A percentile compares a stretch with the other conserved stretches of the same genome.
Evolutionary conservation across 1,140 invertebrate species (phyloP).

Genomic region (Macrostomum lignano): DNA sequence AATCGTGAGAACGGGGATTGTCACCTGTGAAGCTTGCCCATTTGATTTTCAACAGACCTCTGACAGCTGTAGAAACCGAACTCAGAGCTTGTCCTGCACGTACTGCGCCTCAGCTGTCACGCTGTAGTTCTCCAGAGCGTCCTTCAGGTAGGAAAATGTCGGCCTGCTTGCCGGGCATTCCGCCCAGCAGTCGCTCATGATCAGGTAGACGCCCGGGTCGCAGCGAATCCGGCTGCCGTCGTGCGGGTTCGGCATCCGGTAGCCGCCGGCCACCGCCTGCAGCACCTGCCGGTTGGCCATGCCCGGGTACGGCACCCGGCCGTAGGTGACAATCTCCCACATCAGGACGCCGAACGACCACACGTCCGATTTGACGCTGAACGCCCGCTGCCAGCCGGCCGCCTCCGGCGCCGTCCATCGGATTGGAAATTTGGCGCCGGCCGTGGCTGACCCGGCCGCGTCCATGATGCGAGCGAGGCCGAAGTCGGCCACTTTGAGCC

Average conservation of each 20-base stretch:
- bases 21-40: too few relatives aligned
- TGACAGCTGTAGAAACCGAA: too few relatives aligned
- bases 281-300: slow-evolving; percentile 51
- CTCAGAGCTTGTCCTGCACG: too few relatives aligned
- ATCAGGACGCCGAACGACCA: too few relatives aligned
- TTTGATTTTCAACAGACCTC: too few relatives aligned
- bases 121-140: too few relatives aligned
- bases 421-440: slow-evolving; percentile 90
- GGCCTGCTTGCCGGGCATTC: slow-evolving; percentile 59
- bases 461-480: slow-evolving; percentile 81
- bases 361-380: slow-evolving; percentile 64
- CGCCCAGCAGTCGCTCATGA: slow-evolving; percentile 29
- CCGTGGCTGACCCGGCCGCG: slow-evolving; percentile 85
- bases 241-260: slow-evolving; percentile 54
- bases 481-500: slow-evolving; percentile 75
- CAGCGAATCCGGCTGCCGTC: too few relatives aligned
- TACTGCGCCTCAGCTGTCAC: too few relatives aligned
- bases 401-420: slow-evolving; percentile 98
- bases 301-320: slow-evolving; percentile 72
- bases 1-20: too few relatives aligned
- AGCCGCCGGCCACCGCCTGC: slow-evolving; percentile 71
- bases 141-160: slow-evolving; percentile 82
- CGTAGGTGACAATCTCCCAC: too few relatives aligned
- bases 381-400: slow-evolving; percentile 88
- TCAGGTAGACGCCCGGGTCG: slow-evolving; percentile 52